Conservation (phyloP, 2,888 invertebrate genomes). For the Amblyjoppa proteus region DNA sequence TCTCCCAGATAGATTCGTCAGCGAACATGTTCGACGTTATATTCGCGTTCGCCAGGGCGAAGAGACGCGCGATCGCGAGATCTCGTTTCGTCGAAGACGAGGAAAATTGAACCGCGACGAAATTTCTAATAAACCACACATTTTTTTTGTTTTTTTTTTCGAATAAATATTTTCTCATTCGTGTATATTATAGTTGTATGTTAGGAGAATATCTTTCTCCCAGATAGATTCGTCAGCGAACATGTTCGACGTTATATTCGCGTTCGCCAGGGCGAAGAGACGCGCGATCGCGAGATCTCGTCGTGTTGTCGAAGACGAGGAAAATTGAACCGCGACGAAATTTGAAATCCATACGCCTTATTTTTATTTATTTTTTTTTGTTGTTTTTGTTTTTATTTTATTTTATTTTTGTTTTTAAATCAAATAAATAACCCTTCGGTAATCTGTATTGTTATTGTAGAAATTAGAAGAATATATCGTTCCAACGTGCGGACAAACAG, state of each 20-base stretch:
- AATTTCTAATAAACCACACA: no score
- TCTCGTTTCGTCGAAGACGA: no score
- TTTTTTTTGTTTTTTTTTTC: no score
- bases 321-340: slow-evolving; percentile 2
- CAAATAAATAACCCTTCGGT: not conserved
- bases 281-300: not conserved
- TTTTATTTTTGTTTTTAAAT: slow-evolving; percentile 32
- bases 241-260: slow-evolving; percentile 3
- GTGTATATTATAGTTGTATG: no score
- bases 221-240: slow-evolving; percentile 14
- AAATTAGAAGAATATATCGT: not conserved
- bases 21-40: slow-evolving; percentile 28
- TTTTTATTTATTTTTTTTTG: slow-evolving; percentile 29
- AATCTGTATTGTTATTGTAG: no score
- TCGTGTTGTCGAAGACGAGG: slow-evolving; percentile 9
- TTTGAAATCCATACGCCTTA: not conserved
- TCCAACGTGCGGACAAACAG: no score
- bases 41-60: slow-evolving; percentile 4
- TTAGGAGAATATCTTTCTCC: no score
- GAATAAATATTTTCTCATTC: no score
- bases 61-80: no score
- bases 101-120: no score
- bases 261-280: slow-evolving; percentile 19
- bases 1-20: not conserved
- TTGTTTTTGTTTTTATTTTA: slow-evolving; percentile 1